Evolutionary conservation across 2,113 vertebrate genomes (phyloP).

Genomic region (Phrynosoma blainvillii): DNA sequence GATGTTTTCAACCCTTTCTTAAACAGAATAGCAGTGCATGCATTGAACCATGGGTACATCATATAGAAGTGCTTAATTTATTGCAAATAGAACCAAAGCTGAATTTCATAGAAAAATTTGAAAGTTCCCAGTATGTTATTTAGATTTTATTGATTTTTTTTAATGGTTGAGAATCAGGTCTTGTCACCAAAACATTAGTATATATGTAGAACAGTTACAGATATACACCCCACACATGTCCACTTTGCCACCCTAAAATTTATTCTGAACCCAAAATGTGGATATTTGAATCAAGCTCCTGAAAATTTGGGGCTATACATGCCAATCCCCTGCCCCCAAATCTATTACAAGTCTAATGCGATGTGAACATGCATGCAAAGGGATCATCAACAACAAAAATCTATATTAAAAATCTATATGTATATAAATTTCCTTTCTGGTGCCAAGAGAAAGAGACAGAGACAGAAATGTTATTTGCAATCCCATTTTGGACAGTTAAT

Average conservation of each 20-base stretch:
- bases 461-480: background rate
- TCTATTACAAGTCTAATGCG: background rate
- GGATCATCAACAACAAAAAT: background rate
- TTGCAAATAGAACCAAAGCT: background rate
- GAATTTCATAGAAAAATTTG: background rate
- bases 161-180: background rate
- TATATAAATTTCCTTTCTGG: background rate
- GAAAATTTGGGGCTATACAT: background rate
- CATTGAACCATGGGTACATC: constrained; percentile 19
- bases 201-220: background rate
- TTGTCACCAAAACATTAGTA: background rate
- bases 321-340: too few relatives aligned
- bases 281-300: background rate
- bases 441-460: too few relatives aligned
- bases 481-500: background rate
- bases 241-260: background rate
- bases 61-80: background rate
- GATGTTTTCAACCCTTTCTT: background rate
- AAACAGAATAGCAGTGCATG: constrained; percentile 3
- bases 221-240: background rate
- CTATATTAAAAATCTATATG: background rate
- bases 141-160: background rate
- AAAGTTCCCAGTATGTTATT: background rate
- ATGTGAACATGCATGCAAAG: background rate
- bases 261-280: background rate